Percentiles rank a stretch among this genome's conserved stretches.
Conservation (phyloP, 1,140 invertebrate genomes). For the Ceratosolen fusciceps region DNA sequence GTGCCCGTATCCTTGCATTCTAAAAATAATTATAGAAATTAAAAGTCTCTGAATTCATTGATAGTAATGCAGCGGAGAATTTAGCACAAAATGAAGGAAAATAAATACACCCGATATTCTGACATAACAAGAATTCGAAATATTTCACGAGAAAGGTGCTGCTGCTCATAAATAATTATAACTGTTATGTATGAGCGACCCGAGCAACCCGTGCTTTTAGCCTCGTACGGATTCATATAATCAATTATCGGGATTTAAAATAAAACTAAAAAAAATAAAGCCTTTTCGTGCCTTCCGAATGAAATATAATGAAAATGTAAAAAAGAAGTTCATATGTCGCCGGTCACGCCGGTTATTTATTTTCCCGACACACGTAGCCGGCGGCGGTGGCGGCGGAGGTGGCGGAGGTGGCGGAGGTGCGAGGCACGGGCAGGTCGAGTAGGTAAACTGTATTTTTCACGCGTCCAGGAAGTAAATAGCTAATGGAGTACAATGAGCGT, state of each 20-base stretch:
- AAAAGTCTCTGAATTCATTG: not conserved
- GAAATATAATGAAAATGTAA: constrained; percentile 3
- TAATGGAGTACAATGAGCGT: not conserved
- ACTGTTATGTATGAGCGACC: not conserved
- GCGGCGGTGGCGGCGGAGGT: not conserved
- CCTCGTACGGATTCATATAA: not conserved
- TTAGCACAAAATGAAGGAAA: not conserved
- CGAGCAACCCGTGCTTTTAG: not conserved
- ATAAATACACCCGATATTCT: not conserved
- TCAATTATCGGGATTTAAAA: not conserved
- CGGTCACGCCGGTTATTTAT: not conserved
- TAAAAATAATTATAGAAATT: constrained; percentile 7
- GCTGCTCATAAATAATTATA: constrained; percentile 35
- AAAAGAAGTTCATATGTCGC: not conserved
- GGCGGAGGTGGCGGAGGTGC: not conserved
- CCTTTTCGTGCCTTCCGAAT: not conserved
- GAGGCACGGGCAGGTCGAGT: not conserved
- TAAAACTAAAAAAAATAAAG: too few species aligned
- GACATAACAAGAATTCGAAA: constrained; percentile 23
- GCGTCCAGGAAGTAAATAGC: constrained; percentile 2
- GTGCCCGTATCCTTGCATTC: not conserved
- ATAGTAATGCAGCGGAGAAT: not conserved
- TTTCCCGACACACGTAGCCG: too few species aligned
- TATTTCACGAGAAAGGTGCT: constrained; percentile 9
- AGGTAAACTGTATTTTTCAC: constrained; percentile 1